Evolutionary conservation across 2,888 invertebrate genomes (phyloP).

Genomic region (Melieria picta): DNA sequence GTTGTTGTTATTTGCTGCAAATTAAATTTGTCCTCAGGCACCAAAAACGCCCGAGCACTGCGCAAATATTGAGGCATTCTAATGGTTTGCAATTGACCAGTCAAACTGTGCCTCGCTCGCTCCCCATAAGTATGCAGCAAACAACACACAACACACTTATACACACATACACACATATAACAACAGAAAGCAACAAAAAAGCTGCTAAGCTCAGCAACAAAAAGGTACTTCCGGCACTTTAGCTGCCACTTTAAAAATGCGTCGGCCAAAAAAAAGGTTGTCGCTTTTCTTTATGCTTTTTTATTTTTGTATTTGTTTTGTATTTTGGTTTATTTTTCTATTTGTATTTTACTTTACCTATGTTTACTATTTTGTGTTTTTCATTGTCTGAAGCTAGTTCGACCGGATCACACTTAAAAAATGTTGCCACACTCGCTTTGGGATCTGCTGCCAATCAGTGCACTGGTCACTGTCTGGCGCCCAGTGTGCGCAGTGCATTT

Average conservation of each 20-base stretch:
- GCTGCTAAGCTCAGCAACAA: too few relatives aligned
- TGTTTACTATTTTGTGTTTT: too few relatives aligned
- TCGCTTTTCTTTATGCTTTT: not conserved
- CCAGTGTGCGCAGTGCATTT: too few relatives aligned
- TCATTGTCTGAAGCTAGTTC: too few relatives aligned
- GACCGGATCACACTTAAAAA: too few relatives aligned
- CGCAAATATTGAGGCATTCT: conserved; percentile 60
- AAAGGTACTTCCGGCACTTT: not conserved
- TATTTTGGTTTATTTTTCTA: too few relatives aligned
- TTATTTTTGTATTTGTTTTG: not conserved
- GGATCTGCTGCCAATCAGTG: too few relatives aligned
- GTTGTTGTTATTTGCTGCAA: conserved; percentile 35
- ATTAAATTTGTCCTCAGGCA: conserved; percentile 55
- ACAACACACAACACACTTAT: conserved; percentile 4
- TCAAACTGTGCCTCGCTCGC: too few relatives aligned
- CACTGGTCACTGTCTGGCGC: too few relatives aligned
- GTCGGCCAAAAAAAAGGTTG: not conserved
- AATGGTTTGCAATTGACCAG: conserved; percentile 48
- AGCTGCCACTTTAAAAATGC: not conserved
- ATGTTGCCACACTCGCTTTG: too few relatives aligned
- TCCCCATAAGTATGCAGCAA: conserved; percentile 4
- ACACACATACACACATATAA: not conserved
- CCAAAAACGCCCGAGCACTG: conserved; percentile 31
- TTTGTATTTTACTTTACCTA: too few relatives aligned
- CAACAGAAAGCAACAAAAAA: too few relatives aligned